These are phyloP conservation scores for Macroglossus sobrinus DNA, from an alignment of 2,113 vertebrate species.

Conservation along the genomic window DNA sequence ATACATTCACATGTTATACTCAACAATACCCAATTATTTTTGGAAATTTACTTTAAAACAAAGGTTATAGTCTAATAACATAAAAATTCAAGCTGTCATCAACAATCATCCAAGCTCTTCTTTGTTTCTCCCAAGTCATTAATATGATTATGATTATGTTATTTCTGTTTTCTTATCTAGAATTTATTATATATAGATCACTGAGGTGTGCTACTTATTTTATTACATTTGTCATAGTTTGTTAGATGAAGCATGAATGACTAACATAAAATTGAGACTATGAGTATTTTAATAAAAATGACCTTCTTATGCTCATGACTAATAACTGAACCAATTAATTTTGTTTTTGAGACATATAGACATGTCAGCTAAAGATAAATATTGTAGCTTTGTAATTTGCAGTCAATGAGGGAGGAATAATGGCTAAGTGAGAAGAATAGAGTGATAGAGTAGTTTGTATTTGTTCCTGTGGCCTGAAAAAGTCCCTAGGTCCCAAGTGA, in stretches of 20 bases:
- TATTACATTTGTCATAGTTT: not conserved
- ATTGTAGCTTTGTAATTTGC: not conserved
- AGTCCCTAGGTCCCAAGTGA: not conserved
- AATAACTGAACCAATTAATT: not conserved
- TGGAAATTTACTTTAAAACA: not conserved
- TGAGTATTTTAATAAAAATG: not conserved
- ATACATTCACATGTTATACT: conserved; percentile 50
- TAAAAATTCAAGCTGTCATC: conserved; percentile 45
- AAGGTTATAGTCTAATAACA: not conserved
- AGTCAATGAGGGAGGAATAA: not conserved
- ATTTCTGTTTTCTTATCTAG: not conserved
- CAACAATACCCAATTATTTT: not conserved
- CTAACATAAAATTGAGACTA: not conserved
- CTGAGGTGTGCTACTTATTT: not conserved
- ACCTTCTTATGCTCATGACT: not conserved
- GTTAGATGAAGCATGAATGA: not conserved
- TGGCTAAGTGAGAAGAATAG: not conserved
- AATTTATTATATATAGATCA: not conserved
- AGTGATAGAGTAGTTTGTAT: not conserved
- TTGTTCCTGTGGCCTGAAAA: not conserved
- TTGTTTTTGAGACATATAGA: not conserved
- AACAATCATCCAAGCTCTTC: not conserved
- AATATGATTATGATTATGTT: not conserved
- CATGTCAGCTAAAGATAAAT: not conserved
- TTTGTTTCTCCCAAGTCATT: not conserved